phyloP scores from a whole-genome alignment of 1,140 invertebrate genomes.

The Drosophila neocordata region DNA sequence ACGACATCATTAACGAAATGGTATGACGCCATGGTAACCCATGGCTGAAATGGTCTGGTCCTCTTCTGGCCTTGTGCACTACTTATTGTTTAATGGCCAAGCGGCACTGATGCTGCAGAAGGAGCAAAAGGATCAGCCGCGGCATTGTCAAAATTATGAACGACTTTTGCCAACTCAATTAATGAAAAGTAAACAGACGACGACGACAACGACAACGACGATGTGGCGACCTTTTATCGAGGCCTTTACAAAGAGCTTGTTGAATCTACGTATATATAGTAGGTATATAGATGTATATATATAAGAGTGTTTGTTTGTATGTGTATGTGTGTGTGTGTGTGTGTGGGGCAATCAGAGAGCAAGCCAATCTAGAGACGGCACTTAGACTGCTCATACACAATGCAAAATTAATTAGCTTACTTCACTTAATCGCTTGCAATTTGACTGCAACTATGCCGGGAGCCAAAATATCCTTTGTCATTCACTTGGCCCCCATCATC shows the following conservation, averaged over 20 bases:
- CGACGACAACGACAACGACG: background rate
- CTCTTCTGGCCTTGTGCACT: constrained; percentile 9
- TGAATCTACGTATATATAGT: background rate
- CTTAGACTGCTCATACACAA: constrained; percentile 50
- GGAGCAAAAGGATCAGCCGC: constrained; percentile 27
- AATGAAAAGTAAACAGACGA: constrained; percentile 72
- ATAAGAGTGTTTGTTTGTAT: constrained; percentile 7
- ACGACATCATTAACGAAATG: constrained; percentile 58
- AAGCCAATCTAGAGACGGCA: constrained; percentile 20
- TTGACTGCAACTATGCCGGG: constrained; percentile 66
- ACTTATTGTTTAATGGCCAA: constrained; percentile 50
- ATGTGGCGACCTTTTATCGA: constrained; percentile 21
- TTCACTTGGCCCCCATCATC: constrained; percentile 21
- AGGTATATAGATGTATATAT: background rate
- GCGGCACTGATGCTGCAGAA: constrained; percentile 33
- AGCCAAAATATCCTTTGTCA: constrained; percentile 23
- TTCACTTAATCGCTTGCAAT: constrained; percentile 78
- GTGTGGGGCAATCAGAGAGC: constrained; percentile 35
- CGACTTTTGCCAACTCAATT: constrained; percentile 75
- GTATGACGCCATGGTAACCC: constrained; percentile 15
- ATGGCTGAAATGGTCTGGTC: background rate
- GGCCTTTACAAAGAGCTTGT: background rate
- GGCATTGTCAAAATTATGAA: constrained; percentile 56
- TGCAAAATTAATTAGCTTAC: constrained; percentile 81
- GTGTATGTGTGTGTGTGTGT: constrained; percentile 10